Conservation (phyloP, 2,888 invertebrate species). For the Acanthococcus lagerstroemiae region DNA sequence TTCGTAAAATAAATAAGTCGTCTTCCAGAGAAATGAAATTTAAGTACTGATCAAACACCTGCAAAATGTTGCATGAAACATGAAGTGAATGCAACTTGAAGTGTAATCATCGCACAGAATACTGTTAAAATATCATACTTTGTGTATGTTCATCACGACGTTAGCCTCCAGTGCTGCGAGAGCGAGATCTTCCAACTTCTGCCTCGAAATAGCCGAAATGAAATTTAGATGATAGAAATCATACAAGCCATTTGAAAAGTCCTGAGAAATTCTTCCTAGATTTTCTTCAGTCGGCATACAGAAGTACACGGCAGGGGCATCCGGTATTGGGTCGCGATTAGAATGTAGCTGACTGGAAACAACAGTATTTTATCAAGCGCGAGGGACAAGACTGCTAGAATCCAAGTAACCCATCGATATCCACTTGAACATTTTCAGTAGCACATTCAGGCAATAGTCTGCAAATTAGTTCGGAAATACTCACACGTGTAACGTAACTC, state of each 20-base stretch:
- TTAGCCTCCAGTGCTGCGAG: constrained; percentile 82
- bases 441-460: background rate
- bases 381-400: background rate
- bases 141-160: constrained; percentile 82
- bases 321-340: constrained; percentile 85
- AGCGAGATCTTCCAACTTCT: constrained; percentile 90
- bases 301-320: constrained; percentile 97
- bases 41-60: constrained; percentile 94
- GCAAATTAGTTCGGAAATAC: constrained; percentile 40
- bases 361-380: background rate
- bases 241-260: constrained; percentile 77
- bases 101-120: too few relatives aligned
- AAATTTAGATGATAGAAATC: constrained; percentile 95
- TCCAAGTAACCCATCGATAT: too few relatives aligned
- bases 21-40: constrained; percentile 98
- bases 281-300: constrained; percentile 95
- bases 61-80: too few relatives aligned
- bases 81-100: constrained; percentile 6
- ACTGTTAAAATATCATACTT: too few relatives aligned
- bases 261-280: constrained; percentile 83
- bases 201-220: constrained; percentile 85
- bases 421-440: background rate
- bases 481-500: constrained; percentile 96
- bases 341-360: constrained; percentile 67
- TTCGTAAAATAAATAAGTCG: constrained; percentile 87